A percentile compares a stretch with the other conserved stretches of the same genome.
Conservation (phyloP, 2,113 vertebrate species). For the Chaetodon auriga region DNA sequence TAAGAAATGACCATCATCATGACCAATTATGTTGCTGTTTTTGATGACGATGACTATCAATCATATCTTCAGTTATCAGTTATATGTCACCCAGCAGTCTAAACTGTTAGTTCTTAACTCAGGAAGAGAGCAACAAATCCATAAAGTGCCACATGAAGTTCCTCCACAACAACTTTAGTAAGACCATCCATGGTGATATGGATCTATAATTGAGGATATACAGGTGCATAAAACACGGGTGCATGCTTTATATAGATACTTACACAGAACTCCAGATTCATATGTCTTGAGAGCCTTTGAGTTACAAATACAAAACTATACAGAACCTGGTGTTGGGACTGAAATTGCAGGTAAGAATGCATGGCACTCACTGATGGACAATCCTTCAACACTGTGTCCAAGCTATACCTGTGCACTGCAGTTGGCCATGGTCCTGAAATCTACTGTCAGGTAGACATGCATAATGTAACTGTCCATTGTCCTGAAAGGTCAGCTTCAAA, state of each 20-base stretch:
- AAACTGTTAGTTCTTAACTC: not conserved
- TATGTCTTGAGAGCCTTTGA: not conserved
- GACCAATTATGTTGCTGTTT: not conserved
- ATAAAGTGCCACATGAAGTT: not conserved
- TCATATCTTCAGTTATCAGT: not conserved
- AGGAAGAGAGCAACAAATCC: not conserved
- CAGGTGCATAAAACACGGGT: not conserved
- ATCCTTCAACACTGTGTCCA: not conserved
- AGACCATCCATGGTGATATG: not conserved
- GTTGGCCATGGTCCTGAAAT: constrained; percentile 18
- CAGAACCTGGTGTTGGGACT: not conserved
- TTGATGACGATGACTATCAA: not conserved
- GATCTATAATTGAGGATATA: not conserved
- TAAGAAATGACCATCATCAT: not conserved
- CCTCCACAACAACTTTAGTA: not conserved
- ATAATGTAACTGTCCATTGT: constrained; percentile 16
- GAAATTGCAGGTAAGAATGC: not conserved
- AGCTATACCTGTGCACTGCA: too few species aligned
- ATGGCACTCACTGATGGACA: not conserved
- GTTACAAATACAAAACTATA: not conserved
- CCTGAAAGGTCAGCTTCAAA: not conserved
- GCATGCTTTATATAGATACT: not conserved
- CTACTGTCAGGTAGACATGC: not conserved
- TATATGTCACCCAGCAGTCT: not conserved
- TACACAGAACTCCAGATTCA: too few species aligned